Conservation (phyloP, 2,797 vertebrate species). For the Okamejei kenojei region DNA sequence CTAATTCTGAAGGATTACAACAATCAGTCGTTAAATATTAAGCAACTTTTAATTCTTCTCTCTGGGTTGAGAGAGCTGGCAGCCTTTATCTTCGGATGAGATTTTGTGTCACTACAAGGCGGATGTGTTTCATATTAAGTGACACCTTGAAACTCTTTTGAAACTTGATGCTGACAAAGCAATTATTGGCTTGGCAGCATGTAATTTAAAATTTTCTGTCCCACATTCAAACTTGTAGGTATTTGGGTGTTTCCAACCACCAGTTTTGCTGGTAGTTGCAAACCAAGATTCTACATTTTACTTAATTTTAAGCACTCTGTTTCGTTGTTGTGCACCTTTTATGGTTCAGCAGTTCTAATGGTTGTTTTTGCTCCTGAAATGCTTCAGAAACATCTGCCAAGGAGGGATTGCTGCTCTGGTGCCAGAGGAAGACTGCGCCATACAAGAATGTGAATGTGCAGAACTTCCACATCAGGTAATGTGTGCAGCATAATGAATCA, state of each 20-base stretch:
- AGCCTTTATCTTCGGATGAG: neutral
- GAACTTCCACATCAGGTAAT: constrained; percentile 94
- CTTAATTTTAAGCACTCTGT: neutral
- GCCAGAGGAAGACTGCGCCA: constrained; percentile 89
- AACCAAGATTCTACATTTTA: too few species aligned
- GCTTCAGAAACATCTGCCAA: constrained; percentile 61
- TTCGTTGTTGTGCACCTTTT: neutral
- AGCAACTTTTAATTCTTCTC: neutral
- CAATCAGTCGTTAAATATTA: neutral
- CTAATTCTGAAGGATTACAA: neutral
- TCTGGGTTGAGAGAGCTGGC: neutral
- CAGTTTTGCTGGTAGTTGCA: neutral
- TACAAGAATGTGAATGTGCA: constrained; percentile 96
- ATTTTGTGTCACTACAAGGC: neutral
- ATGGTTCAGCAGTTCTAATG: neutral
- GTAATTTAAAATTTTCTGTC: neutral
- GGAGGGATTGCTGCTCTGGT: constrained; percentile 87
- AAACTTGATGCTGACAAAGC: neutral
- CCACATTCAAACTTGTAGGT: neutral
- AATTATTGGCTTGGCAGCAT: neutral
- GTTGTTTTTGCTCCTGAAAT: neutral
- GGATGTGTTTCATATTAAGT: neutral
- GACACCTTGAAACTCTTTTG: neutral
- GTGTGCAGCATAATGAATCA: neutral
- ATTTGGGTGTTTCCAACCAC: neutral